Evolutionary conservation across 1,140 invertebrate species (phyloP), one percentile per base, ranked within the genome.

Genomic region (Wasmannia auropunctata): DNA sequence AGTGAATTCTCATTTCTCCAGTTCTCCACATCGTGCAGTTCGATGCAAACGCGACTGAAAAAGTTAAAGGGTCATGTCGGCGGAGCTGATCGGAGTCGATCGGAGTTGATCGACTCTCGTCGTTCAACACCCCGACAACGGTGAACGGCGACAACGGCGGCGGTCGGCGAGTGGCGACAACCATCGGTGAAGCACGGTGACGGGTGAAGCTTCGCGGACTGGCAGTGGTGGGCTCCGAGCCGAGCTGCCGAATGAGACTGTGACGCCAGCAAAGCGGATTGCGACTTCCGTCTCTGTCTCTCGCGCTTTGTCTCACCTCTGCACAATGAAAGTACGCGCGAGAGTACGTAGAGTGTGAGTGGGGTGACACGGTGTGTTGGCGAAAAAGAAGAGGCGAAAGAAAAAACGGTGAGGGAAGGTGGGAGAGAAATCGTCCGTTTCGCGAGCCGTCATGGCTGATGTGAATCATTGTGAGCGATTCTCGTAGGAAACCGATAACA

Each of bases 391-490:
- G 34, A 28, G 16, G n/a, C 56, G 58, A 60, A 40, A 72, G 19
- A 62, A 37, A 56, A 43, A 14, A 58, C 58, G 5, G n/a, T n/a
- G n/a, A 67, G 65, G 60, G 43, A 62, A 65, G 75, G 87, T 85
- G 83, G 72, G 85, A 85, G 76, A 87, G 67, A 85, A 89, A 85
- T 70, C 81, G 86, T 86, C 51, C 16, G n/a, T 54, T 22, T 86
- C 87, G n/a, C 34, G 74, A 87, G 90, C 87, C 86, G 90, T 92
- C 91, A 92, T 92, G 91, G 91, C 91, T 90, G 91, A 92, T 76
- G 87, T 54, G 51, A 51, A 19, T 6, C 5, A 4, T 46, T 14
- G 11, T 89, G 67, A 91, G 76, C 19, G 87, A 63, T 37, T 87
- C 81, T 88, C 19, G 6, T 25, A 22, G 37, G 67, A 84, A 67